Percentiles rank a stretch among this genome's conserved stretches.
These are phyloP conservation scores for Geopemphigus sp. DNA, from an alignment of 1,140 invertebrate genomes.

Conservation along the genomic window DNA sequence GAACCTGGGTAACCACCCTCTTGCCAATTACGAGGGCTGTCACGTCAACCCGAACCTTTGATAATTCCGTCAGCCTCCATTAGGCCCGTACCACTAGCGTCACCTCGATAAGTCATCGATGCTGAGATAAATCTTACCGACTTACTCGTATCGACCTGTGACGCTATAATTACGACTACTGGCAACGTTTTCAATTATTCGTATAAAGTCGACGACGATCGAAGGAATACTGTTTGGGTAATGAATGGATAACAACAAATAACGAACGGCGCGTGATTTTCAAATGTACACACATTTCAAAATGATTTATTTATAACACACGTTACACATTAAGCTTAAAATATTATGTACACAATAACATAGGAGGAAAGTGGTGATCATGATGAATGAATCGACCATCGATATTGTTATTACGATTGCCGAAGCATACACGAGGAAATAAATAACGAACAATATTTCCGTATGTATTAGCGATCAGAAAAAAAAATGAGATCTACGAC, in stretches of 20 bases:
- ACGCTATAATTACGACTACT: too few species aligned
- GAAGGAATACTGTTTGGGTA: too few species aligned
- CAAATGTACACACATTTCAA: constrained; percentile 20
- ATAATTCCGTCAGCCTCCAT: too few species aligned
- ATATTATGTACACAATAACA: constrained; percentile 38
- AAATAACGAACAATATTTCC: not conserved
- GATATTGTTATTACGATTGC: constrained; percentile 5
- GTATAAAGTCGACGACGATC: too few species aligned
- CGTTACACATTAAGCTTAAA: constrained; percentile 30
- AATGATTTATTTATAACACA: constrained; percentile 35
- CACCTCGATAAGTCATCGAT: too few species aligned
- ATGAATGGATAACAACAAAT: not conserved
- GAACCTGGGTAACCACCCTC: too few species aligned
- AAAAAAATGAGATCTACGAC: constrained; percentile 48
- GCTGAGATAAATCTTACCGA: too few species aligned
- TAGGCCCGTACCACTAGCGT: too few species aligned
- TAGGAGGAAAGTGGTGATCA: constrained; percentile 30
- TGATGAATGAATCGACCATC: constrained; percentile 10
- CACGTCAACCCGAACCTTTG: too few species aligned
- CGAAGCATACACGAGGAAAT: not conserved
- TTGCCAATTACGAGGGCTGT: too few species aligned
- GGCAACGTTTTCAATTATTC: too few species aligned
- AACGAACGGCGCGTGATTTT: not conserved
- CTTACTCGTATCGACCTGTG: too few species aligned
- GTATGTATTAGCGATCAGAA: not conserved